phyloP scores from a whole-genome alignment of 2,888 invertebrate species.

The Apeira syringaria region DNA sequence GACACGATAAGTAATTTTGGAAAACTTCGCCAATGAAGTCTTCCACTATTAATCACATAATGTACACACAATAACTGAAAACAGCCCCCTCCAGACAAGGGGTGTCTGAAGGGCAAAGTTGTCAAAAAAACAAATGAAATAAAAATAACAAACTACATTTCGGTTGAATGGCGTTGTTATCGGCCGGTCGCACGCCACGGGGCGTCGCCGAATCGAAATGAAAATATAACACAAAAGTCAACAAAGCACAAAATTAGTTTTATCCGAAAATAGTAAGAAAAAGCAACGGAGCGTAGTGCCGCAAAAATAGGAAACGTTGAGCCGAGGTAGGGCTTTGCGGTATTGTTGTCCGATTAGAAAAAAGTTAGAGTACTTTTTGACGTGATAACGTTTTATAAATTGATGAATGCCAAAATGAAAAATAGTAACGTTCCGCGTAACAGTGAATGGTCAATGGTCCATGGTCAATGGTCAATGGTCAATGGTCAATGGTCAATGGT shows the following conservation, averaged over 20 bases:
- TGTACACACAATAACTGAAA: too few relatives aligned
- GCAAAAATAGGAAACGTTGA: constrained; percentile 48
- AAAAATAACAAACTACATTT: constrained; percentile 36
- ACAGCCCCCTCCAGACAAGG: too few relatives aligned
- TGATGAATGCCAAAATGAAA: too few relatives aligned
- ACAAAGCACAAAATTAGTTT: constrained; percentile 80
- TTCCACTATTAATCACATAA: too few relatives aligned
- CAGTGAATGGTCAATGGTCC: too few relatives aligned
- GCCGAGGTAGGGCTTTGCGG: constrained; percentile 26
- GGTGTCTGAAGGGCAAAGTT: constrained; percentile 2
- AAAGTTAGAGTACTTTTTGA: too few relatives aligned
- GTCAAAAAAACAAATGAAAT: constrained; percentile 10
- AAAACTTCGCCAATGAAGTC: too few relatives aligned
- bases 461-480: too few relatives aligned
- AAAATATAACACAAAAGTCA: constrained; percentile 73
- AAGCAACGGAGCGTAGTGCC: constrained; percentile 55
- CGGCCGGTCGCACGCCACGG: constrained; percentile 41
- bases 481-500: too few relatives aligned
- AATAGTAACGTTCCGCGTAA: too few relatives aligned
- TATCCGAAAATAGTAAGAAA: constrained; percentile 67
- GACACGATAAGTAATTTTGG: too few relatives aligned
- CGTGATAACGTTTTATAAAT: too few relatives aligned
- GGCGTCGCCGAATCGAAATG: constrained; percentile 52
- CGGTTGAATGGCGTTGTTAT: constrained; percentile 41
- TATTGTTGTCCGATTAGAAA: constrained; percentile 13